Evolutionary conservation across 1,140 invertebrate genomes (phyloP).

Genomic region (Nomia melanderi): DNA sequence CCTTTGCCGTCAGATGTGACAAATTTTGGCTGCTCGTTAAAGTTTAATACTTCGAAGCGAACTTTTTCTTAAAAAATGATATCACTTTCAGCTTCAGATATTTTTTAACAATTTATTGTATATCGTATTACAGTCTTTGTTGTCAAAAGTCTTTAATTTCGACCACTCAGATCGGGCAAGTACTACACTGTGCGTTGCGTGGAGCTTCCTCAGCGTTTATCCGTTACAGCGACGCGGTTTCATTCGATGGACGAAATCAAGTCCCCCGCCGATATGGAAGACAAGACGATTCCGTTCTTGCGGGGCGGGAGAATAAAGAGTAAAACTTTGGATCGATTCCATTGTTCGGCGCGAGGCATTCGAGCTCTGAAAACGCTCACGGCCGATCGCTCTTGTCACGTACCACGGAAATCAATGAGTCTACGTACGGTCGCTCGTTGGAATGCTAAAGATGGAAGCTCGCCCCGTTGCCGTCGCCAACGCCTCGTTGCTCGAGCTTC

Average conservation of each 20-base stretch:
- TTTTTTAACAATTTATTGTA: too few species aligned
- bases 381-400: conserved; percentile 64
- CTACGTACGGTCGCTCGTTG: conserved; percentile 44
- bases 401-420: conserved; percentile 69
- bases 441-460: conserved; percentile 50
- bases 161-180: too few species aligned
- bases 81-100: too few species aligned
- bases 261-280: conserved; percentile 45
- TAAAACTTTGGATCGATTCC: conserved; percentile 33
- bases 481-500: neutral
- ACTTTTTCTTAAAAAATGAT: too few species aligned
- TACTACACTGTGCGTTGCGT: neutral
- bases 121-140: too few species aligned
- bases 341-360: neutral
- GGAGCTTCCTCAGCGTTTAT: conserved; percentile 11
- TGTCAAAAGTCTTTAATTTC: too few species aligned
- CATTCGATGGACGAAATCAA: conserved; percentile 12
- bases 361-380: conserved; percentile 52
- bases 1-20: too few species aligned
- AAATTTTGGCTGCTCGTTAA: too few species aligned
- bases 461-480: neutral
- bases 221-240: neutral
- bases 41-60: too few species aligned
- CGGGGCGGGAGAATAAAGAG: conserved; percentile 37
- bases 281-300: conserved; percentile 55